Evolutionary conservation across 2,797 vertebrate genomes (phyloP).

Genomic region (Coendou prehensilis): DNA sequence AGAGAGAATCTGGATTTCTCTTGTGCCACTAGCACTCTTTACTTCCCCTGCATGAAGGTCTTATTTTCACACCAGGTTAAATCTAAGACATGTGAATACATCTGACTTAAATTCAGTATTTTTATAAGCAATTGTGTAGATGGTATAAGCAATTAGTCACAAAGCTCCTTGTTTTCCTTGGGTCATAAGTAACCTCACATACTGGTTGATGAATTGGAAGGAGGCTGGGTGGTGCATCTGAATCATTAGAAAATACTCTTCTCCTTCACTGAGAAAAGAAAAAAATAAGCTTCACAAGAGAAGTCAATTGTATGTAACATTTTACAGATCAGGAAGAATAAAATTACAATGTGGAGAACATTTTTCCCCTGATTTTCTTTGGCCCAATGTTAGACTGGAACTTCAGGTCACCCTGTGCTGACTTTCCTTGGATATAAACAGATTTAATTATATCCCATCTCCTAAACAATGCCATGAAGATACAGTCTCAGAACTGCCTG

Average conservation of each 20-base stretch:
- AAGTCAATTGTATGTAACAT: not conserved
- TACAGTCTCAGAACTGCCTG: not conserved
- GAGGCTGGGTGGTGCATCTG: not conserved
- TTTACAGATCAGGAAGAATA: not conserved
- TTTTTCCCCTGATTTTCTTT: conserved; percentile 11
- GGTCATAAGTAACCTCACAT: not conserved
- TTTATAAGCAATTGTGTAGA: conserved; percentile 22
- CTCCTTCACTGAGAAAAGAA: not conserved
- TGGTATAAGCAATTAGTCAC: not conserved
- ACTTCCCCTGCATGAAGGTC: conserved; percentile 31
- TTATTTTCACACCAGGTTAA: conserved; percentile 18
- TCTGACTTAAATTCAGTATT: conserved; percentile 46
- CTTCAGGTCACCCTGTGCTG: conserved; percentile 19
- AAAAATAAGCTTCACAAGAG: not conserved
- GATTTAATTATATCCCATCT: not conserved
- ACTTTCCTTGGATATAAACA: conserved; percentile 33
- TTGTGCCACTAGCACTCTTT: not conserved
- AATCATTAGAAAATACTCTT: not conserved
- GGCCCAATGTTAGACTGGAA: not conserved
- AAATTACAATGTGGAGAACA: not conserved
- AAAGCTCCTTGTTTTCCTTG: not conserved
- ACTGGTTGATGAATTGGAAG: not conserved
- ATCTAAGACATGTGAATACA: conserved; percentile 44
- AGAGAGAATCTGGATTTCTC: not conserved
- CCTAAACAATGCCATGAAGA: conserved; percentile 11